A percentile compares a stretch with the other conserved stretches of the same genome.
These are phyloP conservation scores for Halictus quadricinctus DNA, from an alignment of 2,888 invertebrate species.

Conservation along the genomic window DNA sequence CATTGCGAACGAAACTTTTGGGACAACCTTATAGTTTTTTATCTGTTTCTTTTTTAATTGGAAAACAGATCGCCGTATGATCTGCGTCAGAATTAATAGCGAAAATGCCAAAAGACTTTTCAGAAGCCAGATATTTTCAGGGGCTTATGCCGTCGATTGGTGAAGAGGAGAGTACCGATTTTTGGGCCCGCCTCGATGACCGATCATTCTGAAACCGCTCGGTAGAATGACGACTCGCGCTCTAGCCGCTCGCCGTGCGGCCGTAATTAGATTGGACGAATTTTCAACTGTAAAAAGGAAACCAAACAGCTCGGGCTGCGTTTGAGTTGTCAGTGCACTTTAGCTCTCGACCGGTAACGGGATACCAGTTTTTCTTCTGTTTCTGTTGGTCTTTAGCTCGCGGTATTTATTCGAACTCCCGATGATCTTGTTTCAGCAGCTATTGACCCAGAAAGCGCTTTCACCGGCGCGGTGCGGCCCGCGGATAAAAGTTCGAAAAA, in stretches of 20 bases:
- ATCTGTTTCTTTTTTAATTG: no score
- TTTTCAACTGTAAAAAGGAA: background rate
- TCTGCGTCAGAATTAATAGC: no score
- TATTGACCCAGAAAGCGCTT: slow-evolving; percentile 11
- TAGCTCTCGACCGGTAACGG: slow-evolving; percentile 19
- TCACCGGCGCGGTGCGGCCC: background rate
- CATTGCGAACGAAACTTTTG: no score
- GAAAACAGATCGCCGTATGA: no score
- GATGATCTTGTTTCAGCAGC: slow-evolving; percentile 25
- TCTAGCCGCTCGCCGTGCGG: background rate
- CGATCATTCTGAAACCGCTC: background rate
- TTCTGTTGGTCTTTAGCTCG: slow-evolving; percentile 13
- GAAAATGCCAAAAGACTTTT: no score
- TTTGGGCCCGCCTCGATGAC: background rate
- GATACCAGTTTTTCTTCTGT: slow-evolving; percentile 32
- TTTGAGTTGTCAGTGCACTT: slow-evolving; percentile 18
- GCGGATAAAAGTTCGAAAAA: slow-evolving; percentile 30
- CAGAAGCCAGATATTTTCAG: no score
- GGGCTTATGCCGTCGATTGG: background rate
- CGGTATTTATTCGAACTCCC: slow-evolving; percentile 35
- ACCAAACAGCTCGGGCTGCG: background rate
- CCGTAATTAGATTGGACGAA: slow-evolving; percentile 5
- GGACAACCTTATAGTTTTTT: no score
- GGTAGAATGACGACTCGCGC: background rate
- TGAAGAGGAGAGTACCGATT: background rate